phyloP scores from a whole-genome alignment of 2,113 vertebrate genomes.

The Dasyprocta punctata region DNA sequence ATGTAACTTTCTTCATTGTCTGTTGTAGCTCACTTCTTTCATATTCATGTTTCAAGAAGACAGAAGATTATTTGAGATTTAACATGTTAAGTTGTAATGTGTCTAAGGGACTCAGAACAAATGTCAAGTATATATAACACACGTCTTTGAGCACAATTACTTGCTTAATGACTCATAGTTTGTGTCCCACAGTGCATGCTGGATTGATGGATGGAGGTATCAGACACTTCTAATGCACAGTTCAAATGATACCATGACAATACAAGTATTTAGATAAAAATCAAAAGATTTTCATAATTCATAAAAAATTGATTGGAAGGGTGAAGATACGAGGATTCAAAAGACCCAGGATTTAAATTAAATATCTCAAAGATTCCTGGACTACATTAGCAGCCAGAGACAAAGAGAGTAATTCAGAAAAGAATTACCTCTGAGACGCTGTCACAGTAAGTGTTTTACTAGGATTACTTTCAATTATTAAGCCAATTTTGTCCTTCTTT shows the following conservation, averaged over 20 bases:
- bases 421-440: neutral
- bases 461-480: neutral
- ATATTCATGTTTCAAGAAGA: neutral
- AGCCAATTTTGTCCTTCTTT: neutral
- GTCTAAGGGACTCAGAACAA: neutral
- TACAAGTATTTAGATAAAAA: conserved; percentile 44
- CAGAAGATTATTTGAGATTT: neutral
- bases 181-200: neutral
- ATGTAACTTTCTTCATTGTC: neutral
- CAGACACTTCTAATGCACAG: neutral
- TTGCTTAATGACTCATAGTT: conserved; percentile 65
- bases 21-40: neutral
- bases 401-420: neutral
- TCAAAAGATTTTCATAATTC: neutral
- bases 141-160: conserved; percentile 9
- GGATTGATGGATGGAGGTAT: neutral
- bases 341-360: neutral
- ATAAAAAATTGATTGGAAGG: neutral
- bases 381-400: neutral
- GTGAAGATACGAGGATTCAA: neutral
- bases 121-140: neutral
- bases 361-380: neutral
- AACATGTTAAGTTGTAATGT: neutral
- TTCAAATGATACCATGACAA: conserved; percentile 6
- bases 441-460: neutral